Percentiles rank a stretch among this genome's conserved stretches.
Conservation (phyloP, 2,113 vertebrate species). For the Apaloderma vittatum region DNA sequence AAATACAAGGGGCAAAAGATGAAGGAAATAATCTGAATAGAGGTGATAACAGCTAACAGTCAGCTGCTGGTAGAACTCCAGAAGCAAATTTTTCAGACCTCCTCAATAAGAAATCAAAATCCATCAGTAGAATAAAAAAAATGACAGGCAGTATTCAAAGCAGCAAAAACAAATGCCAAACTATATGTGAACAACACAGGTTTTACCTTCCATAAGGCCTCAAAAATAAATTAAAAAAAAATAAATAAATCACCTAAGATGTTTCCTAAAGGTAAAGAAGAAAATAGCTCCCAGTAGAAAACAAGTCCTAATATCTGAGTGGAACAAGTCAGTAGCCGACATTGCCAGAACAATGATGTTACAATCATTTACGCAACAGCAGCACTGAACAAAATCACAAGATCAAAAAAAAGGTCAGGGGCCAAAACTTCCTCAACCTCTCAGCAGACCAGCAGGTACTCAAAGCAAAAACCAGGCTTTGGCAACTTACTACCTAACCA, state of each 20-base stretch:
- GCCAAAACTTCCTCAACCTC: background rate
- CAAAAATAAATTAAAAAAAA: background rate
- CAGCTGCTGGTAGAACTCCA: background rate
- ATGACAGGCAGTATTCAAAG: background rate
- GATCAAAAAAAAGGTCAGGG: background rate
- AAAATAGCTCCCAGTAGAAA: background rate
- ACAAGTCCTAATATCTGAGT: background rate
- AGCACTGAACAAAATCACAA: background rate
- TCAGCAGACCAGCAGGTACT: background rate
- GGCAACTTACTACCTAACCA: background rate
- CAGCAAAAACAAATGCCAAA: background rate
- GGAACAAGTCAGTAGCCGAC: background rate
- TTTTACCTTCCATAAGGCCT: background rate
- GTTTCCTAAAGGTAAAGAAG: background rate
- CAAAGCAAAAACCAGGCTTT: background rate
- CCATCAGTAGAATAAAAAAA: background rate
- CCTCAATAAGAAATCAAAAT: background rate
- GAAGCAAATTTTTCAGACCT: background rate
- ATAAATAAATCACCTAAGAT: background rate
- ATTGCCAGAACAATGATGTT: background rate
- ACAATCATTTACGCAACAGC: background rate
- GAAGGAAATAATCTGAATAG: background rate
- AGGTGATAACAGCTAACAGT: background rate
- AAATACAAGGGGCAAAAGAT: background rate
- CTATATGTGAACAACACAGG: background rate